A percentile compares a stretch with the other conserved stretches of the same genome.
phyloP scores from a whole-genome alignment of 2,113 vertebrate genomes.

The Heterotis niloticus region DNA sequence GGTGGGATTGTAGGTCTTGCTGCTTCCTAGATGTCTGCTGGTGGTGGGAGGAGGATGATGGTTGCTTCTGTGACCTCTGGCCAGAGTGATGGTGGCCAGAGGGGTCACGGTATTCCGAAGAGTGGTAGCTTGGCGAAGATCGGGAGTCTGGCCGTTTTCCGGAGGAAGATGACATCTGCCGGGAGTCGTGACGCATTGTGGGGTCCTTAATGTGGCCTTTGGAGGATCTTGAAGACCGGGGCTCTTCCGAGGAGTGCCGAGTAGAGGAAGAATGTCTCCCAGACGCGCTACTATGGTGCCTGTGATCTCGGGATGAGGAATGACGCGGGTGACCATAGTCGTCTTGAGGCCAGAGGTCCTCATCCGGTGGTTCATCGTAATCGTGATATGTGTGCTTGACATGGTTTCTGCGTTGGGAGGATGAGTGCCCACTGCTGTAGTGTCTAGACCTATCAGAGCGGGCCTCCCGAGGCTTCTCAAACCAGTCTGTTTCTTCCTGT shows the following conservation, averaged over 20 bases:
- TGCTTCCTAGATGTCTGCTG: slow-evolving; percentile 64
- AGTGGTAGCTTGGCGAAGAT: slow-evolving; percentile 67
- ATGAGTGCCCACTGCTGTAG: slow-evolving; percentile 77
- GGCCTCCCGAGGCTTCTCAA: slow-evolving; percentile 96
- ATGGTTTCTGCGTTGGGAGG: slow-evolving; percentile 81
- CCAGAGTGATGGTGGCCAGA: slow-evolving; percentile 73
- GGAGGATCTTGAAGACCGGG: slow-evolving; percentile 72
- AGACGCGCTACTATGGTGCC: slow-evolving; percentile 79
- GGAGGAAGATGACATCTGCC: slow-evolving; percentile 58
- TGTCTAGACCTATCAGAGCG: slow-evolving; percentile 88
- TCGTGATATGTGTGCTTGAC: slow-evolving; percentile 90
- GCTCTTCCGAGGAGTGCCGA: slow-evolving; percentile 78
- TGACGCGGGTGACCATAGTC: slow-evolving; percentile 79
- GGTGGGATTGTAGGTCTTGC: slow-evolving; percentile 41
- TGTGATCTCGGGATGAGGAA: slow-evolving; percentile 76
- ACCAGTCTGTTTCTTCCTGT: slow-evolving; percentile 99
- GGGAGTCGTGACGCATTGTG: slow-evolving; percentile 71
- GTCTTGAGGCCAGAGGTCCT: slow-evolving; percentile 78
- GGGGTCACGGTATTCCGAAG: slow-evolving; percentile 75
- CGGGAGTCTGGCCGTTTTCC: slow-evolving; percentile 75
- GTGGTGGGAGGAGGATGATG: slow-evolving; percentile 61
- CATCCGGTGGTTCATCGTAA: slow-evolving; percentile 89
- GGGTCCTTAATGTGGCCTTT: slow-evolving; percentile 81
- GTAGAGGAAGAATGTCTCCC: slow-evolving; percentile 77
- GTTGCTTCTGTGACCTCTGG: slow-evolving; percentile 72